Evolutionary conservation across 1,140 invertebrate genomes (phyloP).

Genomic region (Steinernema feltiae): DNA sequence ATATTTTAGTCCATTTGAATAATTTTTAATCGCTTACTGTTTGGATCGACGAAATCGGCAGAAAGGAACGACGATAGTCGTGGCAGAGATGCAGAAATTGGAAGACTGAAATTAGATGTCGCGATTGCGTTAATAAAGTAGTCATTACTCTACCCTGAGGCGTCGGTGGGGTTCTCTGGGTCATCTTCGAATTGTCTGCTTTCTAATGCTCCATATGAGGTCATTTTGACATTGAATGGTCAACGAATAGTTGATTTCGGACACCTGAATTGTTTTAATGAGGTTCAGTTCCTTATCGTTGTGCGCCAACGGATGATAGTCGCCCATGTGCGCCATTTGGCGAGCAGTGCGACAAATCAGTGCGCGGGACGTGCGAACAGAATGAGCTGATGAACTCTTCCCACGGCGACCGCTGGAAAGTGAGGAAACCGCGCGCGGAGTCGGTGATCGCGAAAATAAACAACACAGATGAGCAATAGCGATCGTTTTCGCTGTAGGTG

Average conservation of each 20-base stretch:
- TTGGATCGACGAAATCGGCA: not conserved
- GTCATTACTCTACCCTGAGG: not conserved
- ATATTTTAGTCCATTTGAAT: not conserved
- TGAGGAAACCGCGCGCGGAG: not conserved
- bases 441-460: not conserved
- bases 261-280: not conserved
- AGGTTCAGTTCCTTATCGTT: not conserved
- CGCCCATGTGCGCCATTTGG: not conserved
- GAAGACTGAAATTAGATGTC: not conserved
- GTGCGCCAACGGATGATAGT: not conserved
- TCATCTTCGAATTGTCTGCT: not conserved
- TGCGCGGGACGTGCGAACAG: no score
- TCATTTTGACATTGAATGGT: not conserved
- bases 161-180: not conserved
- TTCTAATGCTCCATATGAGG: constrained; percentile 4
- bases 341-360: no score
- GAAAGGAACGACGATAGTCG: not conserved
- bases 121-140: not conserved
- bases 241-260: not conserved
- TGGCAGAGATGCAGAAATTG: not conserved
- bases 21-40: not conserved
- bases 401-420: not conserved
- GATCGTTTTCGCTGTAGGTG: not conserved
- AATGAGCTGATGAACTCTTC: not conserved
- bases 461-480: not conserved